Evolutionary conservation across 2,113 vertebrate species (phyloP), one percentile per base, ranked within the genome.

Genomic region (Prolemur simus): DNA sequence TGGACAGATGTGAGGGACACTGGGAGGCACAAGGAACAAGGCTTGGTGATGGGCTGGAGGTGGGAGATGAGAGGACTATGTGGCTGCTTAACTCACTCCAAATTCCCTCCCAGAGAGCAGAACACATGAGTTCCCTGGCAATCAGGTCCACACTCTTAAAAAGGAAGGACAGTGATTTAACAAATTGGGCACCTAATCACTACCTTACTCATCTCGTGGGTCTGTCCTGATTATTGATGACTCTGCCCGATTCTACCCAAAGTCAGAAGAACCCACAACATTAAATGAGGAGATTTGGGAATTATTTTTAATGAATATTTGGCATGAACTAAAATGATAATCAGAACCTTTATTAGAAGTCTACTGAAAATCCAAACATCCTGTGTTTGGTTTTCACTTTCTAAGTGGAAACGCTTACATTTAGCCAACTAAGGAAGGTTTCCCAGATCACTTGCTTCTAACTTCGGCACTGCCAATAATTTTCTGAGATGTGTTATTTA

Each of bases 21-120:
- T 12, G 15, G 20, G 52, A 86, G n/a, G 23, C 6, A 23, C 52
- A 47, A 32, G 3, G 42, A 68, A 13, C 20, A 58, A 14, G 66
- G 66, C 37, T 32, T 4, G 4, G 20, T 21, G 80, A 77, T 0
- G 21, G n/a, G 6, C 0, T 3, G 32, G 47, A 18, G 2, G 15
- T 4, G 34, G 39, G 37, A 58, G 47, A 42, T 23, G 34, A 17
- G 42, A 56, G 20, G 47, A 14, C 7, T 8, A 6, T 0, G 8
- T 2, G 18, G 37, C 47, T 63, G 73, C 58, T 56, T 39, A 45
- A 47, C 32, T 54, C 8, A 14, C 42, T 60, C 58, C 20, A 5
- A 18, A 42, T 76, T 76, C 89, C 69, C 77, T 42, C 63, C 58
- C 10, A 37, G 88, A 47, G 47, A 6, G 20, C 54, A 81, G n/a